These are phyloP conservation scores for Rhea pennata DNA, from an alignment of 2,113 vertebrate species.

Conservation along the genomic window DNA sequence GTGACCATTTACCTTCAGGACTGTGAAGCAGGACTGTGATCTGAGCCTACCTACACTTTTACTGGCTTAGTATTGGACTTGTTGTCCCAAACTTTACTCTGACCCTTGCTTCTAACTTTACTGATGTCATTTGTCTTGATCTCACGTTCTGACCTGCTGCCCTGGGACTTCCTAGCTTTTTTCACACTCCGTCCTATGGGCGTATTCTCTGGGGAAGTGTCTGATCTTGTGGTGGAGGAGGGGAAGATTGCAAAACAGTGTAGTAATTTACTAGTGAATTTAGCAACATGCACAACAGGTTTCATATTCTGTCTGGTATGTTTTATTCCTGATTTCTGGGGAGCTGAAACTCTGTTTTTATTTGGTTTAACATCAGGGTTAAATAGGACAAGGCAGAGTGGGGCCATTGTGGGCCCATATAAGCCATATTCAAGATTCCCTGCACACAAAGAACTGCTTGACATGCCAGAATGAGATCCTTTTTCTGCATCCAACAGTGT, in stretches of 20 bases:
- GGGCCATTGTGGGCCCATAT: not conserved
- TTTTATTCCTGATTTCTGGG: not conserved
- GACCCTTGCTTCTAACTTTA: not conserved
- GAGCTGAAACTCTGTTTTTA: not conserved
- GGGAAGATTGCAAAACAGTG: not conserved
- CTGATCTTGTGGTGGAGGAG: not conserved
- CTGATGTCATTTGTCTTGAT: not conserved
- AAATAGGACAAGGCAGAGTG: not conserved
- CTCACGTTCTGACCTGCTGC: fast-evolving
- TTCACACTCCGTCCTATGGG: fast-evolving
- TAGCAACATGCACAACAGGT: not conserved
- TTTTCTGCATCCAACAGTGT: not conserved
- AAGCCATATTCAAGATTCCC: not conserved
- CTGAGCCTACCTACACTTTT: not conserved
- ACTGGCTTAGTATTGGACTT: not conserved
- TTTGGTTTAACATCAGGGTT: not conserved
- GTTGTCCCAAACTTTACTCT: fast-evolving
- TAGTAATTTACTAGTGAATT: not conserved
- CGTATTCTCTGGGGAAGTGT: not conserved
- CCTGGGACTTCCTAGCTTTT: not conserved
- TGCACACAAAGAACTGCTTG: not conserved
- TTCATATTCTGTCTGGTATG: fast-evolving
- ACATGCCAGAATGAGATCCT: not conserved
- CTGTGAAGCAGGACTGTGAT: not conserved
- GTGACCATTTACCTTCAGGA: not conserved